These are phyloP conservation scores for Ceratotherium simum DNA, from an alignment of 2,113 vertebrate genomes.

Conservation along the genomic window DNA sequence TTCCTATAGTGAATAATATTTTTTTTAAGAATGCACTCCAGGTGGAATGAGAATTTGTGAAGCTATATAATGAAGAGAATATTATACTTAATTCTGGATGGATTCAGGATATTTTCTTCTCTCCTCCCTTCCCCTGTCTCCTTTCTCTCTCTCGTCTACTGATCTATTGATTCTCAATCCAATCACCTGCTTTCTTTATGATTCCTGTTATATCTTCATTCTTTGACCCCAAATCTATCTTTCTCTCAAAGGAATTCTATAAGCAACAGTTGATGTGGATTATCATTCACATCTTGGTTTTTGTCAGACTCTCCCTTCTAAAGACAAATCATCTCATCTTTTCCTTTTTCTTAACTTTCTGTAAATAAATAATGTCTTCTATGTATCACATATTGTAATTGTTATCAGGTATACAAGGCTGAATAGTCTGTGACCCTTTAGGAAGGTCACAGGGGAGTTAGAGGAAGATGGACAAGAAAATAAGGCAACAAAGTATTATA, in stretches of 20 bases:
- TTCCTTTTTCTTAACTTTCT: background rate
- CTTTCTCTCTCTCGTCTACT: background rate
- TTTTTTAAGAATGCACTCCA: background rate
- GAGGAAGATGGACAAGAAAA: background rate
- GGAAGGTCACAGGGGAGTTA: background rate
- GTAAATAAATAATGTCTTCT: background rate
- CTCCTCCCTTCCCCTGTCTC: background rate
- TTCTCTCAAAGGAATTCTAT: background rate
- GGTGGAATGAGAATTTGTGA: background rate
- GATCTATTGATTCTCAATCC: background rate
- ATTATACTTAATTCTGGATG: background rate
- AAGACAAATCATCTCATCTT: background rate
- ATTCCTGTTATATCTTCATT: background rate
- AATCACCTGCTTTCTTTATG: background rate
- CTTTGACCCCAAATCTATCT: background rate
- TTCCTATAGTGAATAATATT: background rate
- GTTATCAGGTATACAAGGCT: background rate
- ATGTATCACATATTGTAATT: background rate
- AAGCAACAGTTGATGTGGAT: background rate
- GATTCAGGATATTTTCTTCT: background rate
- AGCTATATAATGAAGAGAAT: background rate
- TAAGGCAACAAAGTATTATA: background rate
- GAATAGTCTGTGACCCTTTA: background rate
- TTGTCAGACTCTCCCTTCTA: background rate
- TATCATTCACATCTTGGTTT: background rate